Percentiles rank a stretch among this genome's conserved stretches.
These are phyloP conservation scores for Porites lutea DNA, from an alignment of 64 coral and sea anemone genomes.

Conservation along the genomic window DNA sequence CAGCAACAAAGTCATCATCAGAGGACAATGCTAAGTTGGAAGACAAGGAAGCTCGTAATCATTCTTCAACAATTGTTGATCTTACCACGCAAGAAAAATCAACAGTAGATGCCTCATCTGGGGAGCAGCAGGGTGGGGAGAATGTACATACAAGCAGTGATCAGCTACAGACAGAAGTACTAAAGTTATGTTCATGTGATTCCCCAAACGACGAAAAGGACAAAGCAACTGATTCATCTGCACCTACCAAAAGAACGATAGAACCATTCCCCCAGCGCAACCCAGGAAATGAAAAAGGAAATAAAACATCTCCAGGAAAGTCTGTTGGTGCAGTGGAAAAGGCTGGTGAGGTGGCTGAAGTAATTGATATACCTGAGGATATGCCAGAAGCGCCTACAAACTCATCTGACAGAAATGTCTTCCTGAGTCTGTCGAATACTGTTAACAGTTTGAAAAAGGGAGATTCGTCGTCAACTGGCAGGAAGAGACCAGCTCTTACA, in stretches of 20 bases:
- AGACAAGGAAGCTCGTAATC: background rate
- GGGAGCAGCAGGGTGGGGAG: background rate
- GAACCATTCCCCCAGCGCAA: background rate
- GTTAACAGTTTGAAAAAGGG: background rate
- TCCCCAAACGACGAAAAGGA: background rate
- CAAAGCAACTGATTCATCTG: background rate
- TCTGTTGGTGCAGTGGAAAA: background rate
- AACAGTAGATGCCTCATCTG: background rate
- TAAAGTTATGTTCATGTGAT: conserved; percentile 15
- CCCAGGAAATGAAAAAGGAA: background rate
- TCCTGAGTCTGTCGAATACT: conserved; percentile 5
- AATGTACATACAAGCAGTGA: no score
- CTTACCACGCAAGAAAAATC: background rate
- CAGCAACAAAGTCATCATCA: background rate
- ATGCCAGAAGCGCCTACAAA: background rate
- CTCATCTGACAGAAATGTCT: background rate
- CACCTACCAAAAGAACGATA: background rate
- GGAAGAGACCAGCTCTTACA: conserved; percentile 18
- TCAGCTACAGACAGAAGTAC: background rate
- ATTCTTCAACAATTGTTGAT: background rate
- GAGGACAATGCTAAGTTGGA: background rate
- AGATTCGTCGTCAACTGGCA: background rate
- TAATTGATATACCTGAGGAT: background rate
- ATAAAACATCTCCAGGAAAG: background rate
- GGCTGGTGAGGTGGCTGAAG: background rate